These are phyloP conservation scores for Leptodirus hochenwartii DNA, from an alignment of 2,888 invertebrate genomes.

Conservation along the genomic window DNA sequence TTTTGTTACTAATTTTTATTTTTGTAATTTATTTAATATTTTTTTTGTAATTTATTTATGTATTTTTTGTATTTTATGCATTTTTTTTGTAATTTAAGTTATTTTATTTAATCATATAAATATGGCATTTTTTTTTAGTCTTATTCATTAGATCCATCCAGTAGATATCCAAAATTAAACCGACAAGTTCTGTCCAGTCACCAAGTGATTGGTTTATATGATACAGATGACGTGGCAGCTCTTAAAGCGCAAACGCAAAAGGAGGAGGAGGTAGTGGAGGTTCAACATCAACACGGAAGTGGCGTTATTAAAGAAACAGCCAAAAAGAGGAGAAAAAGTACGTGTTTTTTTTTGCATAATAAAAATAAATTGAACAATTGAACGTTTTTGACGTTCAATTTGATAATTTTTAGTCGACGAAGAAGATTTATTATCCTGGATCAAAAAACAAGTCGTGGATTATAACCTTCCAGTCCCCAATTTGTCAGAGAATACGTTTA, in stretches of 20 bases:
- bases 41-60: neutral
- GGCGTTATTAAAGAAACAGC: too few species aligned
- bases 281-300: slow-evolving; percentile 26
- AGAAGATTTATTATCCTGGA: slow-evolving; percentile 60
- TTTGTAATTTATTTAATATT: neutral
- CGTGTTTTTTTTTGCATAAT: neutral
- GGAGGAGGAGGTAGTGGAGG: slow-evolving; percentile 4
- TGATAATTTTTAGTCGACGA: too few species aligned
- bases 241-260: slow-evolving; percentile 39
- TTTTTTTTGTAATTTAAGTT: neutral
- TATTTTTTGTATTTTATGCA: neutral
- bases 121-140: slow-evolving; percentile 21
- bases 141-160: slow-evolving; percentile 74
- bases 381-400: too few species aligned
- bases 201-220: slow-evolving; percentile 52
- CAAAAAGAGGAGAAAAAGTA: slow-evolving; percentile 45
- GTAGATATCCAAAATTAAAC: slow-evolving; percentile 74
- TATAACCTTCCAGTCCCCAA: slow-evolving; percentile 42
- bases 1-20: neutral
- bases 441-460: slow-evolving; percentile 50
- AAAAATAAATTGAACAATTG: neutral
- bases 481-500: slow-evolving; percentile 49
- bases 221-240: slow-evolving; percentile 48
- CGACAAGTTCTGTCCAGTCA: slow-evolving; percentile 53
- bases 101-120: neutral